These are phyloP conservation scores for Sarcoramphus papa DNA, from an alignment of 2,797 vertebrate species.

Conservation along the genomic window DNA sequence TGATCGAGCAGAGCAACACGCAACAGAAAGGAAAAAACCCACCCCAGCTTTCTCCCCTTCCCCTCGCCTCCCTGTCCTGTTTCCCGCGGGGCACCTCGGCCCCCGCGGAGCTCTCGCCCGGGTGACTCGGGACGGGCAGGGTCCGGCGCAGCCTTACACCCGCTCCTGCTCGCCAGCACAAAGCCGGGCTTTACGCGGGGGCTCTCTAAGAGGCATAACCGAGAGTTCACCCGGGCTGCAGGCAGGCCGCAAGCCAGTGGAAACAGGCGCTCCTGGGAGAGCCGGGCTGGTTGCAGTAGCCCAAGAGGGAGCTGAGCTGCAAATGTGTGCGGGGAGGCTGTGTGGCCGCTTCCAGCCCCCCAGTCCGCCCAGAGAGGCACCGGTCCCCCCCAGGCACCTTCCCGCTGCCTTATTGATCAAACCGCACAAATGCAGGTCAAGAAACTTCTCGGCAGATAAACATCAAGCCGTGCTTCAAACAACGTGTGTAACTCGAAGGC, in stretches of 20 bases:
- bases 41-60: constrained; percentile 13
- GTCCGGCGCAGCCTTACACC: background rate
- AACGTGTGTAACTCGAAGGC: background rate
- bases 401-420: constrained; percentile 24
- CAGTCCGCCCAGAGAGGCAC: background rate
- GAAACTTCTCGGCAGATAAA: background rate
- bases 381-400: background rate
- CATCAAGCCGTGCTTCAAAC: background rate
- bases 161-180: background rate
- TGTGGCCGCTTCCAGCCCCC: background rate
- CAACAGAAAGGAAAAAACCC: background rate
- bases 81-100: background rate
- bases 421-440: background rate
- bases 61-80: background rate
- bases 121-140: background rate
- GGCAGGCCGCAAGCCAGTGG: background rate
- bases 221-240: background rate
- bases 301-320: background rate
- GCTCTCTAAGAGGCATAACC: background rate
- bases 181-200: background rate
- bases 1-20: constrained; percentile 53
- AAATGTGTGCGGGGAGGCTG: background rate
- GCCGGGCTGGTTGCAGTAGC: background rate
- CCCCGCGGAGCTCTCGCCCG: background rate
- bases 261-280: background rate